Evolutionary conservation across 2,113 vertebrate genomes (phyloP).

Genomic region (Heliornis fulica): DNA sequence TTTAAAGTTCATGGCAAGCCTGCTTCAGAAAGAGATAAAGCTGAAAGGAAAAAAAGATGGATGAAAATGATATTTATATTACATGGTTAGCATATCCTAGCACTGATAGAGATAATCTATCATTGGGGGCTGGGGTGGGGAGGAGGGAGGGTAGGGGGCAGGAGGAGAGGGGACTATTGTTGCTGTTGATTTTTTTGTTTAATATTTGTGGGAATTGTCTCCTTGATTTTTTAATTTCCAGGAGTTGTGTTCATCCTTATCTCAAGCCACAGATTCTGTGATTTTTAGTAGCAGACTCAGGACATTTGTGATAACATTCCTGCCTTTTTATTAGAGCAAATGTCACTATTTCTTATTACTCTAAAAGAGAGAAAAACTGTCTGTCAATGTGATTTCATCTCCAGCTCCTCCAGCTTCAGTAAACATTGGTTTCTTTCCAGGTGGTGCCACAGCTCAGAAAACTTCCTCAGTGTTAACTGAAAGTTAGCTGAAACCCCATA

Average conservation of each 20-base stretch:
- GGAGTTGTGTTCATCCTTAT: background rate
- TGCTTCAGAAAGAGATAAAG: background rate
- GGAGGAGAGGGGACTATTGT: background rate
- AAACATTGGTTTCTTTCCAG: background rate
- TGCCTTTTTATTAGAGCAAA: background rate
- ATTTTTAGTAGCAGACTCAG: background rate
- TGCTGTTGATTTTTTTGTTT: background rate
- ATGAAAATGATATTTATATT: conserved; percentile 7
- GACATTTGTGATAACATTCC: background rate
- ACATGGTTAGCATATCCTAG: background rate
- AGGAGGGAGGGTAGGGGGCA: background rate
- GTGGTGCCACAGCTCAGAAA: background rate
- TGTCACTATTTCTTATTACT: conserved; percentile 5
- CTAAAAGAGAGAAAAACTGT: background rate
- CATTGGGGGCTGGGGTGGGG: too few relatives aligned
- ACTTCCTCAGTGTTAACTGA: background rate
- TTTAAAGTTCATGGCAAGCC: background rate
- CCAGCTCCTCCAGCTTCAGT: background rate
- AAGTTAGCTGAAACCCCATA: background rate
- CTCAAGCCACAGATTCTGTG: background rate
- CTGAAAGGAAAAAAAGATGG: background rate
- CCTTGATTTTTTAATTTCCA: conserved; percentile 23
- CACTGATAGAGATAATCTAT: background rate
- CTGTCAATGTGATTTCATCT: background rate
- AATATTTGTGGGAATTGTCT: background rate